Percentiles rank a stretch among this genome's conserved stretches.
These are phyloP conservation scores for Neodiprion lecontei DNA, from an alignment of 1,140 invertebrate genomes.

Conservation along the genomic window DNA sequence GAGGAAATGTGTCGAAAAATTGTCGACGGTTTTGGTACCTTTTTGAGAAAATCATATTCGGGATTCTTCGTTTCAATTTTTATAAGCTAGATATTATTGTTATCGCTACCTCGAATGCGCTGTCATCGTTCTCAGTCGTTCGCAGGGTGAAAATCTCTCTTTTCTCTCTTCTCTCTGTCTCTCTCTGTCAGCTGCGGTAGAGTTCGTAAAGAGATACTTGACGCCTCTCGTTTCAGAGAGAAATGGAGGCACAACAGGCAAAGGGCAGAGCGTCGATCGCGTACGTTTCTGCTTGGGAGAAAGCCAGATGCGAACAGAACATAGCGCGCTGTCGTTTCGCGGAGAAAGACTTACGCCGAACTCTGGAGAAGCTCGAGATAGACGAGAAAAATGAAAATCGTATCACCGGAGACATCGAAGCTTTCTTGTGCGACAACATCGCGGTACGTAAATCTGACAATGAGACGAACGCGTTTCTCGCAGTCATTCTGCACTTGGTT, in stretches of 20 bases:
- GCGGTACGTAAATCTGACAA: conserved; percentile 40
- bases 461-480: neutral
- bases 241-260: conserved; percentile 42
- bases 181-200: too few species aligned
- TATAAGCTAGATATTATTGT: too few species aligned
- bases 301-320: conserved; percentile 48
- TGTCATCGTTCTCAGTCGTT: too few species aligned
- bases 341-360: conserved; percentile 37
- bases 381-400: conserved; percentile 44
- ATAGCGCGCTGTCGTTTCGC: conserved; percentile 33
- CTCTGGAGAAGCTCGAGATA: conserved; percentile 35
- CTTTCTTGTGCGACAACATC: conserved; percentile 42
- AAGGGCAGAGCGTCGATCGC: conserved; percentile 40
- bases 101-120: too few species aligned
- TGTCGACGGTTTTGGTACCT: neutral
- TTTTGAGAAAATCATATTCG: too few species aligned
- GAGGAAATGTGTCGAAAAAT: neutral
- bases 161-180: too few species aligned
- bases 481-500: neutral
- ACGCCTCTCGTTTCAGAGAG: conserved; percentile 34
- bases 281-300: conserved; percentile 48
- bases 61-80: conserved; percentile 6
- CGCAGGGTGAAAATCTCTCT: too few species aligned
- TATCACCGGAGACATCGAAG: conserved; percentile 39
- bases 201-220: too few species aligned